Conservation (phyloP, 1,140 invertebrate species). For the Cardiocondyla obscurior region DNA sequence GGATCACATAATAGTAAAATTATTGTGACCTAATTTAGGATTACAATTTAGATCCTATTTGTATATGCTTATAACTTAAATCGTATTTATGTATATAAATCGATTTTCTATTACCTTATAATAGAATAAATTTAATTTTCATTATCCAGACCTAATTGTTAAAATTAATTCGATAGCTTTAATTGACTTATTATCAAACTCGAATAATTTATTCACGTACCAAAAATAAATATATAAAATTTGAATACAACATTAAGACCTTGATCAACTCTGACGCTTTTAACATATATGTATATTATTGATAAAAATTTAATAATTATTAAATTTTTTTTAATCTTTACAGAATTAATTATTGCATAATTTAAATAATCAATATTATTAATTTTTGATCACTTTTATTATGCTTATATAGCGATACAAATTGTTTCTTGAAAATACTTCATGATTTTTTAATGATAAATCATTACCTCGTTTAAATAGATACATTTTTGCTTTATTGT, state of each 20-base stretch:
- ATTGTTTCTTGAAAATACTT: neutral
- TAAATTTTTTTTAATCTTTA: neutral
- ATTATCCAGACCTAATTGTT: neutral
- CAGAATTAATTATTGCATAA: neutral
- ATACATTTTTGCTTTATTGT: neutral
- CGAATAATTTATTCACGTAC: conserved; percentile 29
- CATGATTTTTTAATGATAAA: neutral
- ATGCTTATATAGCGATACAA: neutral
- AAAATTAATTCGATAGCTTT: neutral
- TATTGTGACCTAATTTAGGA: conserved; percentile 12
- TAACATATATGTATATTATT: neutral
- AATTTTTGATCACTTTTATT: neutral
- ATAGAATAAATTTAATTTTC: neutral
- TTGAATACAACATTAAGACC: neutral
- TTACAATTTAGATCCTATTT: neutral
- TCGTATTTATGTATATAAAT: neutral
- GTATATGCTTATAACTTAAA: neutral
- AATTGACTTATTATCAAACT: neutral
- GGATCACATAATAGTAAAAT: neutral
- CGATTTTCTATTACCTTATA: neutral
- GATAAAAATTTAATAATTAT: neutral
- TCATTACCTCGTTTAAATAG: neutral
- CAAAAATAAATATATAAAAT: conserved; percentile 7
- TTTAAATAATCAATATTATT: neutral
- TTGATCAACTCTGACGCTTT: neutral